Evolutionary conservation across 2,797 vertebrate species (phyloP), one percentile per base, ranked within the genome.

Genomic region (Rhynchotus rufescens): DNA sequence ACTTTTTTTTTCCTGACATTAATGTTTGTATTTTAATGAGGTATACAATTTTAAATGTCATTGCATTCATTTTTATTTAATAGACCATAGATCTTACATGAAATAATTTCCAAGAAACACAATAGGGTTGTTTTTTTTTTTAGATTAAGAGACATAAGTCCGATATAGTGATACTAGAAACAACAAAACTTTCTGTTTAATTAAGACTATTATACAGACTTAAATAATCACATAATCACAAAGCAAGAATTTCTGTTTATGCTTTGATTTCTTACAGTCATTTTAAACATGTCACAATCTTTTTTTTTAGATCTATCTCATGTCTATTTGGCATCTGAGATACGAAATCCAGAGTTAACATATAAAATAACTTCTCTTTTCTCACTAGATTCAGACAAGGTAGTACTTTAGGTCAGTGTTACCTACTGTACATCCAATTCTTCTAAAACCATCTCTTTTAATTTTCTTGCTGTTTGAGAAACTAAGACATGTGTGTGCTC

Each of bases 401-500:
- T 51, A 61, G 25, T 52, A 26, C 15, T 83, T 92, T 34, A 83
- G 25, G 32, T 23, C 11, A 54, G 47, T 89, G 51, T 62, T 92
- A 80, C 32, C 32, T 91, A 82, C 56, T 8, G 11, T 16, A 42
- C 52, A 71, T 64, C 66, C 69, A 62, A 72, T 62, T 73, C 47
- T 93, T 79, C 77, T 25, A 42, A 84, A 92, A 45, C 10, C 5
- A 71, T 71, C 56, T 71, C 30, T 80, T 52, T 56, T 87, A 54
- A 90, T 94, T 89, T 88, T 90, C 64, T 84, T 76, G 28, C 84
- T 65, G 28, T 84, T 90, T 87, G 69, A 78, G 86, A 90, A 73
- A 87, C 47, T 57, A 81, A 92, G 90, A 92, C 69, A 51, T 81
- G 38, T 87, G 92, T 95, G 57, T 80, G 86, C 84, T 93, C 30